Base-by-base conservation (phyloP, 1,140 invertebrate genomes). In the Melanaphis sacchari region DNA sequence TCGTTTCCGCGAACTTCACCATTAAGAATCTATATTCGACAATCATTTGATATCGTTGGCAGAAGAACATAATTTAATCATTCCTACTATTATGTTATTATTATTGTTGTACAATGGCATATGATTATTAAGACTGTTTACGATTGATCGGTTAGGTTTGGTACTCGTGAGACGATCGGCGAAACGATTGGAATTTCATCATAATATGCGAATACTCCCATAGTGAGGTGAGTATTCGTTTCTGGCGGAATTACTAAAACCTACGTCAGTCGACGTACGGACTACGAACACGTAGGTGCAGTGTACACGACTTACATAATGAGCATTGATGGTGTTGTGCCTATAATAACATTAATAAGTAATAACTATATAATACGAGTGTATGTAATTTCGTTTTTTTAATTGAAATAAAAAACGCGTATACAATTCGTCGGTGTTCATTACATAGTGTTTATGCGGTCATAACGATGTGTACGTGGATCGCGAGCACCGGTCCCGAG, bases 381-480 rank as follows among this genome's bases (percentile, higher is more conserved):
- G 41, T 46, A 46, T 87, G 18, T 87, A 87, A 87, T 87, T n/a
- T 43, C 26, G 11, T 87, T 87, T 87, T 81, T 82, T 46, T 87
- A 43, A 87, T 87, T 87, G 41, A 87, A 87, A 84, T 26, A n/a
- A 26, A 46, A 85, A 87, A 87, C 24, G n/a, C 40, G 84, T 11
- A 43, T 43, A n/a, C 43, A 31, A 26, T 85, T 87, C 84, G 84
- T 87, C 84, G 40, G n/a, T 24, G 59, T 15, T n/a, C 26, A 76
- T 76, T 82, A 38, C n/a, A n/a, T 82, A 38, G 76, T 82, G 8
- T 38, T 38, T 81, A 81, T 36, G 15, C 21, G 76, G 76, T 38
- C 7, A 21, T 82, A 84, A 84, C 31, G 38, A 38, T 9, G 38
- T 18, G 41, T 38, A 15, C 15, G 46, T 0, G 15, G 46, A 15